These are phyloP conservation scores for Gobionotothen gibberifrons DNA, from an alignment of 2,797 vertebrate genomes.

Conservation along the genomic window DNA sequence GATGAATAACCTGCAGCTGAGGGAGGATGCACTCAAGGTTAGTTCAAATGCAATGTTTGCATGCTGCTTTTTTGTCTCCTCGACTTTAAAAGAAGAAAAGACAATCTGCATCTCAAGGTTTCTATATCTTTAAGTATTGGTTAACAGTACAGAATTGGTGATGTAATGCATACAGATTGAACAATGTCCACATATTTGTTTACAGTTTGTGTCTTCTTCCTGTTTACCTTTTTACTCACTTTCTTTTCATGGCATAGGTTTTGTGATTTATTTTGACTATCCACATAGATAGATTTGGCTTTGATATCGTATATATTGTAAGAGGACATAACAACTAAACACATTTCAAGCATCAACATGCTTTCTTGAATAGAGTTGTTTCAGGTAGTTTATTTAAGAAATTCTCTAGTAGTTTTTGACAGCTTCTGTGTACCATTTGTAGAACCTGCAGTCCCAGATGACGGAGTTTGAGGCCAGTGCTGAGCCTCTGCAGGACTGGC, in stretches of 20 bases:
- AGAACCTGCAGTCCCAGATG: conserved; percentile 96
- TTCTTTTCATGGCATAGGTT: no score
- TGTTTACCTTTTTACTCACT: neutral
- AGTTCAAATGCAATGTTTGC: conserved; percentile 27
- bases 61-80: neutral
- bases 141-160: neutral
- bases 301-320: neutral
- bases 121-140: neutral
- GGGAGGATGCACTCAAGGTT: conserved; percentile 91
- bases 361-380: neutral
- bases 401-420: conserved; percentile 6
- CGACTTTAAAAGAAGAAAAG: neutral
- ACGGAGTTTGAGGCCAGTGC: conserved; percentile 93
- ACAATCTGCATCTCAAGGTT: neutral
- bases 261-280: no score
- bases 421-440: conserved; percentile 12
- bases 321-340: neutral
- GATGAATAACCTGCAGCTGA: conserved; percentile 90
- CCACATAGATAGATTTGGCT: neutral
- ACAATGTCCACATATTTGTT: neutral
- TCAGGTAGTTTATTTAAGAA: neutral
- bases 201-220: conserved; percentile 3
- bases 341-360: neutral
- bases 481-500: conserved; percentile 94
- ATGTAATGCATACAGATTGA: conserved; percentile 2